phyloP scores from a whole-genome alignment of 2,888 invertebrate species.

The Thymelicus acteon region DNA sequence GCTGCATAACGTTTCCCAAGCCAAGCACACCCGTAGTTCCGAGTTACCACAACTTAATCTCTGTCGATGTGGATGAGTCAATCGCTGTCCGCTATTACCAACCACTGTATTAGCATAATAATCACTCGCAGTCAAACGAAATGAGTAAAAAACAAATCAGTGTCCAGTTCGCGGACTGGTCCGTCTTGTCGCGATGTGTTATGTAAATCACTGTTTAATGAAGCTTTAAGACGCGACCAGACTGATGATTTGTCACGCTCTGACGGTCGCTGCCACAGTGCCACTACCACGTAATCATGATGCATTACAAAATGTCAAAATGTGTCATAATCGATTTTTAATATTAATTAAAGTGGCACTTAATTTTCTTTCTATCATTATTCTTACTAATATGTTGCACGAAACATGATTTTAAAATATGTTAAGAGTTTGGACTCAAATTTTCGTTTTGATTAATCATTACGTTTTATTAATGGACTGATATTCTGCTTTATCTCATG shows the following conservation, averaged over 20 bases:
- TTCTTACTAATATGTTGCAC: background rate
- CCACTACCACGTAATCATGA: background rate
- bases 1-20: too few relatives aligned
- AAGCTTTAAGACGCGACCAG: conserved; percentile 16
- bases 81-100: too few relatives aligned
- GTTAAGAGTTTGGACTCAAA: too few relatives aligned
- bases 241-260: conserved; percentile 6
- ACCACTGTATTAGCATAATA: background rate
- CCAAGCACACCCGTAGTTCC: too few relatives aligned
- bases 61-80: too few relatives aligned
- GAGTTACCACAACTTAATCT: too few relatives aligned
- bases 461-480: too few relatives aligned
- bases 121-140: conserved; percentile 1
- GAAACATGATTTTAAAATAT: too few relatives aligned
- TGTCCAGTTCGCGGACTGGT: conserved; percentile 26
- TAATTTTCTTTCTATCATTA: background rate
- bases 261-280: background rate
- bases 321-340: conserved; percentile 1
- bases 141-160: conserved; percentile 22
- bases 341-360: background rate
- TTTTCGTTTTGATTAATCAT: too few relatives aligned
- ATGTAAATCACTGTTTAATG: conserved; percentile 26
- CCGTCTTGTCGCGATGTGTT: conserved; percentile 15
- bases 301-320: background rate
- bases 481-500: too few relatives aligned